Percentiles rank a stretch among this genome's conserved stretches.
Conservation (phyloP, 2,797 vertebrate species). For the Potorous gilbertii region DNA sequence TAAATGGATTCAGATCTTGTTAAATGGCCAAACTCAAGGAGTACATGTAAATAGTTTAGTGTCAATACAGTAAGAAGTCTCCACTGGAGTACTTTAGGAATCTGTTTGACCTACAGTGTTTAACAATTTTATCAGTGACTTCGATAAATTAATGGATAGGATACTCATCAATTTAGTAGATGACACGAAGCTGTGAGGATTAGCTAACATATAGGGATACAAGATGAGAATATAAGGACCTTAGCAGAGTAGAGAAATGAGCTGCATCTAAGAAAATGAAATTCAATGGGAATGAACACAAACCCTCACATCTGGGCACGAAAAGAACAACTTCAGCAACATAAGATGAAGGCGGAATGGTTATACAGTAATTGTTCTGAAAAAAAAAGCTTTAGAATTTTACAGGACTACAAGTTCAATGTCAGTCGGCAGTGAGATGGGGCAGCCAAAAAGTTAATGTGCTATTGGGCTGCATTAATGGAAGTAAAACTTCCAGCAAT, state of each 20-base stretch:
- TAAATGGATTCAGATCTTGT: neutral
- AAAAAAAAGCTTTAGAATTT: neutral
- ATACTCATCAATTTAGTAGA: neutral
- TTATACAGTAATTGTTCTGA: neutral
- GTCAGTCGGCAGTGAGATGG: neutral
- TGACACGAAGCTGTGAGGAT: neutral
- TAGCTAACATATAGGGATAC: neutral
- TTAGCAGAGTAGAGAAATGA: neutral
- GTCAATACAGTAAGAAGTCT: neutral
- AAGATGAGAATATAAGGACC: neutral
- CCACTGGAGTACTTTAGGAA: neutral
- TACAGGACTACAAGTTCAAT: neutral
- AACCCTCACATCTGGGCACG: neutral
- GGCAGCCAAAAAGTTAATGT: neutral
- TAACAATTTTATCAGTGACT: neutral
- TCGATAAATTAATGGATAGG: neutral
- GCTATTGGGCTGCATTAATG: neutral
- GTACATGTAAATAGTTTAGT: neutral
- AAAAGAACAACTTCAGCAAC: neutral
- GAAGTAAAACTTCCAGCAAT: neutral
- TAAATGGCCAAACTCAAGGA: neutral
- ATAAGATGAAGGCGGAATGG: neutral
- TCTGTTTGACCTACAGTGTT: neutral
- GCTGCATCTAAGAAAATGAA: neutral
- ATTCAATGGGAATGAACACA: neutral